Conservation (phyloP, 1,140 invertebrate species). For the Penaeus vannamei region DNA sequence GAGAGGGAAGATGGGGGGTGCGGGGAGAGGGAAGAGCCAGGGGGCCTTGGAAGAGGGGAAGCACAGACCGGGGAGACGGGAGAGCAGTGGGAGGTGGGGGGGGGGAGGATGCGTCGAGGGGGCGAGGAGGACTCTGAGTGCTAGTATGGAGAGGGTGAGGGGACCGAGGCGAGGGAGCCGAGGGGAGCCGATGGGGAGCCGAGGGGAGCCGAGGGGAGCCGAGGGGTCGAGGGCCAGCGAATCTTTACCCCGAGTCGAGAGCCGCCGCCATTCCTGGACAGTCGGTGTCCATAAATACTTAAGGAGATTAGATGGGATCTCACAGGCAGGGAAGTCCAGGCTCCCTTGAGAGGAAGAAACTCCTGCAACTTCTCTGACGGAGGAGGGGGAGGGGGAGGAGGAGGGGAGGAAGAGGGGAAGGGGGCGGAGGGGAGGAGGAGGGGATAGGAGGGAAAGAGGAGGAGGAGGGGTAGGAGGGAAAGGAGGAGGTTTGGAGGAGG, state of each 20-base stretch:
- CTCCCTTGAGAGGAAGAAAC: slow-evolving; percentile 37
- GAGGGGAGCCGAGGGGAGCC: background rate
- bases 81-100: background rate
- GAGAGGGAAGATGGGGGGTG: background rate
- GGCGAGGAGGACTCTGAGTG: background rate
- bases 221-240: slow-evolving; percentile 23
- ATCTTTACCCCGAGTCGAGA: slow-evolving; percentile 56
- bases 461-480: background rate
- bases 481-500: background rate
- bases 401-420: background rate
- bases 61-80: background rate
- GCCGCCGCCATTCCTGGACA: slow-evolving; percentile 52
- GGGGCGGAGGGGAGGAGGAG: background rate
- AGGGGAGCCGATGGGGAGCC: slow-evolving; percentile 7
- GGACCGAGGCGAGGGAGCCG: background rate
- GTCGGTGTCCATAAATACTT: slow-evolving; percentile 65
- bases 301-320: slow-evolving; percentile 65
- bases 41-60: background rate
- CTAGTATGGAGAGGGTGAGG: background rate
- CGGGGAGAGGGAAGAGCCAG: background rate
- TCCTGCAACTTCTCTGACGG: slow-evolving; percentile 36
- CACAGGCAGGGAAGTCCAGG: slow-evolving; percentile 51
- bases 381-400: background rate
- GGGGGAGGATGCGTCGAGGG: background rate
- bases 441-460: background rate